phyloP scores from a whole-genome alignment of 2,888 invertebrate genomes.

The Aelia acuminata region DNA sequence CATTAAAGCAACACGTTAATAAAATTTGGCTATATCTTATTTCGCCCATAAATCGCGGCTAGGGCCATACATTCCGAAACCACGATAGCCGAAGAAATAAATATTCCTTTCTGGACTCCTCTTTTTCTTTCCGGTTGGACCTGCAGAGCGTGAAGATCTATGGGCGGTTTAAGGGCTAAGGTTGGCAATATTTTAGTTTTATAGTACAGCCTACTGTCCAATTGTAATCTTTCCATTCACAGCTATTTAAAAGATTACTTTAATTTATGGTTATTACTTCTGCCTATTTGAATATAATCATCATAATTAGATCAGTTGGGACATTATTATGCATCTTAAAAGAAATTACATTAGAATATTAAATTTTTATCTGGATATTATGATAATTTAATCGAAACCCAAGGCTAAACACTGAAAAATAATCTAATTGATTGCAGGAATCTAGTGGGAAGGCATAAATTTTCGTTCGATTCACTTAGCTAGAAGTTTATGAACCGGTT shows the following conservation, averaged over 20 bases:
- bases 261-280: constrained; percentile 6
- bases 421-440: background rate
- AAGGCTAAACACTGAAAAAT: background rate
- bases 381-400: background rate
- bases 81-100: constrained; percentile 37
- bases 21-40: constrained; percentile 6
- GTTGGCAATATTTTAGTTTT: constrained; percentile 35
- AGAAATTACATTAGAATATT: background rate
- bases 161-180: constrained; percentile 28
- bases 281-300: background rate
- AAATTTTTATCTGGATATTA: background rate
- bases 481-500: background rate
- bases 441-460: background rate
- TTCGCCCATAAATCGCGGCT: background rate
- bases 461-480: background rate
- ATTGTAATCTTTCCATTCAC: constrained; percentile 33
- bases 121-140: constrained; percentile 25
- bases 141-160: constrained; percentile 28
- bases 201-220: constrained; percentile 16
- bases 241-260: constrained; percentile 39
- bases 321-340: background rate
- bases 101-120: constrained; percentile 20
- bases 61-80: background rate
- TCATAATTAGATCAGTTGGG: background rate
- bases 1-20: constrained; percentile 11